Evolutionary conservation across 2,888 invertebrate species (phyloP).

Genomic region (Cephus spinipes): DNA sequence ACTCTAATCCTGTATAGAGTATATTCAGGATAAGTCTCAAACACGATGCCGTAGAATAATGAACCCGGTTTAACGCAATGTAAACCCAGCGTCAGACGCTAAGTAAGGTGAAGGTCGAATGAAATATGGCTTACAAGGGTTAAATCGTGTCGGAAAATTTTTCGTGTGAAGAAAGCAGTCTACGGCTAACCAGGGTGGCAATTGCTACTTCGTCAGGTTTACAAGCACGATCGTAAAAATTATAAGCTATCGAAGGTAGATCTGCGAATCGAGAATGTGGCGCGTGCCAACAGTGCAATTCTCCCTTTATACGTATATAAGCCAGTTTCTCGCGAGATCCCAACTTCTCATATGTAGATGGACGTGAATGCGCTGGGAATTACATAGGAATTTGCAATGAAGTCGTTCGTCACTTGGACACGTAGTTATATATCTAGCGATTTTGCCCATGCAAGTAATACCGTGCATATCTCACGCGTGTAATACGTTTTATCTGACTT

Average conservation of each 20-base stretch:
- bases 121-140: neutral
- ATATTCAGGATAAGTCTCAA: neutral
- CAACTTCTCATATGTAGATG: neutral
- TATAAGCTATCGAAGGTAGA: neutral
- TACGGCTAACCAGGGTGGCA: neutral
- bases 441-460: constrained; percentile 34
- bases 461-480: constrained; percentile 34
- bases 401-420: neutral
- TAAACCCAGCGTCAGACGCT: neutral
- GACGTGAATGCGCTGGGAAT: neutral
- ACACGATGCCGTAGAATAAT: neutral
- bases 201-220: neutral
- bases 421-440: constrained; percentile 19
- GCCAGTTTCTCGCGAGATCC: neutral
- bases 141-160: neutral
- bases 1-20: neutral
- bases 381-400: neutral
- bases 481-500: constrained; percentile 41
- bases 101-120: neutral
- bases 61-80: neutral
- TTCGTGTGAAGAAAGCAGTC: neutral
- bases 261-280: neutral
- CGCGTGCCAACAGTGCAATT: neutral
- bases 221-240: neutral
- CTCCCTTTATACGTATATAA: neutral